Percentiles rank a stretch among this genome's conserved stretches.
phyloP scores from a whole-genome alignment of 1,140 invertebrate species.

The Drosophila takahashii region DNA sequence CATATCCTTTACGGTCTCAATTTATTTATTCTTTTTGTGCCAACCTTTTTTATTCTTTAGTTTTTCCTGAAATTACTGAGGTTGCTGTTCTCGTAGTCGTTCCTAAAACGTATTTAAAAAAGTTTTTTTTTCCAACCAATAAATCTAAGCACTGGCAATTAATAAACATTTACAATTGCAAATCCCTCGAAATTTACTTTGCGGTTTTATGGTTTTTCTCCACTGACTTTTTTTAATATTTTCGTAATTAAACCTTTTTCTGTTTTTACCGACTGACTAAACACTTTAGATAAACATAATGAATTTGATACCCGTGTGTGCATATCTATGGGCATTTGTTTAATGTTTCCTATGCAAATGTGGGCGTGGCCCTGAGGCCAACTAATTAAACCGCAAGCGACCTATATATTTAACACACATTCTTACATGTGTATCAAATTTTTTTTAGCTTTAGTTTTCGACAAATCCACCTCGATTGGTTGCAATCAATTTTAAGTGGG shows the following conservation, averaged over 20 bases:
- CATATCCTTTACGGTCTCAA: constrained; percentile 16
- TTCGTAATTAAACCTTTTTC: constrained; percentile 64
- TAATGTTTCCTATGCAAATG: constrained; percentile 50
- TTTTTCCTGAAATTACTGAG: constrained; percentile 27
- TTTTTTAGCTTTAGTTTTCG: constrained; percentile 1
- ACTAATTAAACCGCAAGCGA: constrained; percentile 48
- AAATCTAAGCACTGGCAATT: constrained; percentile 45
- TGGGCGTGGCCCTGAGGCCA: constrained; percentile 38
- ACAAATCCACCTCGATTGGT: constrained; percentile 14
- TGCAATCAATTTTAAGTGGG: constrained; percentile 47
- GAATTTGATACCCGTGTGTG: constrained; percentile 23
- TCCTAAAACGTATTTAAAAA: constrained; percentile 3
- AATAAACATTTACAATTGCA: constrained; percentile 63
- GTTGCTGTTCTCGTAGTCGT: neutral
- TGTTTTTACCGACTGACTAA: constrained; percentile 44
- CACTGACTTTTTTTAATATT: constrained; percentile 17
- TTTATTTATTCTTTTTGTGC: constrained; percentile 3
- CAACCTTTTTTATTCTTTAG: neutral
- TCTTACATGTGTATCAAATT: constrained; percentile 8
- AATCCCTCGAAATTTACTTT: constrained; percentile 58
- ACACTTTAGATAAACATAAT: constrained; percentile 37
- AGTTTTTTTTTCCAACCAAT: neutral
- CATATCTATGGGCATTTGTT: constrained; percentile 12
- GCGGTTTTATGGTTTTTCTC: constrained; percentile 42
- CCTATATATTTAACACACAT: constrained; percentile 41